A percentile compares a stretch with the other conserved stretches of the same genome.
Conservation (phyloP, 2,797 vertebrate species). For the Rhinatrema bivittatum region DNA sequence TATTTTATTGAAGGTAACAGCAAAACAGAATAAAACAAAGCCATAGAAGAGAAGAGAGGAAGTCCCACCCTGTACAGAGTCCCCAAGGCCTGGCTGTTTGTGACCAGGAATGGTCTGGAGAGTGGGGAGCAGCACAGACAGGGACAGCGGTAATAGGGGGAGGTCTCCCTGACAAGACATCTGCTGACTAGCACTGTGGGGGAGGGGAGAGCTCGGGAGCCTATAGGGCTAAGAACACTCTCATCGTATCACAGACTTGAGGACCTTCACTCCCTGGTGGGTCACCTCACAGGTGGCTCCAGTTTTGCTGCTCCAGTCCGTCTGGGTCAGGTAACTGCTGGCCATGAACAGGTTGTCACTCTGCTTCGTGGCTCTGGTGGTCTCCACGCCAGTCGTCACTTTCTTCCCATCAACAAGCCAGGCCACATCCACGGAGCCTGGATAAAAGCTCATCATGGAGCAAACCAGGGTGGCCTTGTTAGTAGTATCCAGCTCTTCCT, state of each 20-base stretch:
- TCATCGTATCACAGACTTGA: background rate
- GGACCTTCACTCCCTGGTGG: slow-evolving; percentile 15
- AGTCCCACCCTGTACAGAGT: too few relatives aligned
- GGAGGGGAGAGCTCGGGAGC: too few relatives aligned
- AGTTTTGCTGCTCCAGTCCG: slow-evolving; percentile 8
- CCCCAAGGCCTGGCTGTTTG: too few relatives aligned
- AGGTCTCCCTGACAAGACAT: too few relatives aligned
- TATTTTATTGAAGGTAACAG: too few relatives aligned
- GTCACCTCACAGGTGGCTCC: slow-evolving; percentile 30
- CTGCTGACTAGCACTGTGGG: background rate
- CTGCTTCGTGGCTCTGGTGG: slow-evolving; percentile 16
- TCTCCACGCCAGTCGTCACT: background rate
- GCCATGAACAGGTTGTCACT: slow-evolving; percentile 27
- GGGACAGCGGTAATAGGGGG: too few relatives aligned
- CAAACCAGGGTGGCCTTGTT: slow-evolving; percentile 37
- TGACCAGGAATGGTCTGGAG: too few relatives aligned
- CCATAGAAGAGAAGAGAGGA: too few relatives aligned
- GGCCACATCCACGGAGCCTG: slow-evolving; percentile 8
- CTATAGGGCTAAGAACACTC: slow-evolving; percentile 6
- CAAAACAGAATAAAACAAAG: too few relatives aligned
- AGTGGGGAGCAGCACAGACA: too few relatives aligned
- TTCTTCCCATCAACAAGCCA: slow-evolving; percentile 21
- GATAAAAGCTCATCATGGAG: slow-evolving; percentile 35
- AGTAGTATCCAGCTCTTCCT: slow-evolving; percentile 3
- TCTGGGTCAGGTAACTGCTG: slow-evolving; percentile 42